These are phyloP conservation scores for Trachelus iudaicus DNA, from an alignment of 2,888 invertebrate species.

Conservation along the genomic window DNA sequence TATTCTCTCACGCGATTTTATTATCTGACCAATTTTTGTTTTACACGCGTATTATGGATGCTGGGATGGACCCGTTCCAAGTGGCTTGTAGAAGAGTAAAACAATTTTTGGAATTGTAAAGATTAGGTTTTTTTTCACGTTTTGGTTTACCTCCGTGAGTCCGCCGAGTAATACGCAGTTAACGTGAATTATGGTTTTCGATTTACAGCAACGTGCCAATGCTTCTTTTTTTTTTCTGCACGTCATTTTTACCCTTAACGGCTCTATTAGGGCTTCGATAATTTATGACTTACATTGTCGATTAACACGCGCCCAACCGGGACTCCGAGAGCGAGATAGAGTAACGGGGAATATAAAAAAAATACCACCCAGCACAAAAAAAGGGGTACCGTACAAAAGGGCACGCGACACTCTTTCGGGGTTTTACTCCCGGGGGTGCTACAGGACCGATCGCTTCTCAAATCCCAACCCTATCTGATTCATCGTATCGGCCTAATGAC, in stretches of 20 bases:
- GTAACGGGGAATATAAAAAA: constrained; percentile 20
- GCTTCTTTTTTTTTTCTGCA: constrained; percentile 17
- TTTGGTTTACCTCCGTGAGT: too few species aligned
- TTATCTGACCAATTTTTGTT: too few species aligned
- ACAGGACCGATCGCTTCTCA: too few species aligned
- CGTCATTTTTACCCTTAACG: constrained; percentile 23
- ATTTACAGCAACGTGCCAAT: constrained; percentile 43
- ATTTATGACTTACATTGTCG: constrained; percentile 64
- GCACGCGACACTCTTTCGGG: constrained; percentile 53
- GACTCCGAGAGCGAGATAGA: constrained; percentile 32
- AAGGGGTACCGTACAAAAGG: constrained; percentile 56
- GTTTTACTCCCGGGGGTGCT: neutral
- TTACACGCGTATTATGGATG: too few species aligned
- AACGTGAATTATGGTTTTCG: constrained; percentile 53
- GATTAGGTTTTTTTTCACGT: too few species aligned
- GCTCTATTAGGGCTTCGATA: constrained; percentile 63
- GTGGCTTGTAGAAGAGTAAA: too few species aligned
- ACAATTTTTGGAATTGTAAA: too few species aligned
- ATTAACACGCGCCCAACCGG: constrained; percentile 62
- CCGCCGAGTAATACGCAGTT: constrained; percentile 32
- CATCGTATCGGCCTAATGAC: constrained; percentile 59
- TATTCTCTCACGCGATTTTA: too few species aligned
- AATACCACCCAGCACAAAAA: constrained; percentile 43
- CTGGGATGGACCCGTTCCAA: too few species aligned
- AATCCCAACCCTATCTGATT: constrained; percentile 57